These are phyloP conservation scores for Callospermophilus lateralis DNA, from an alignment of 2,113 vertebrate species.

Conservation along the genomic window DNA sequence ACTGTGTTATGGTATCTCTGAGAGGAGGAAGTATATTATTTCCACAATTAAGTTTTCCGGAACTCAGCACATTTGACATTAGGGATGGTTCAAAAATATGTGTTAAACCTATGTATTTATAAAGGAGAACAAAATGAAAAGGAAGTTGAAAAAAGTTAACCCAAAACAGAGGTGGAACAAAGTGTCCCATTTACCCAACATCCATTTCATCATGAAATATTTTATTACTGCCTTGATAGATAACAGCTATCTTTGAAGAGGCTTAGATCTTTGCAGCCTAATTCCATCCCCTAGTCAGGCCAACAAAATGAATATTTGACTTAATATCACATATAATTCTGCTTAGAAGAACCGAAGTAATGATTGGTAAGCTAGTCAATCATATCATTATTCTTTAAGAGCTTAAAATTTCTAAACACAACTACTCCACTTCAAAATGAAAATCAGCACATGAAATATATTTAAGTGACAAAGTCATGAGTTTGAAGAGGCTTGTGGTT, in stretches of 20 bases:
- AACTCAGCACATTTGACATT: not conserved
- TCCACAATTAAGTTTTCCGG: not conserved
- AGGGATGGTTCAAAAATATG: not conserved
- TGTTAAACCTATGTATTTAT: not conserved
- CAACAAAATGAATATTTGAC: not conserved
- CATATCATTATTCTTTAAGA: not conserved
- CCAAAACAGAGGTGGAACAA: not conserved
- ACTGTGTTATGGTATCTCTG: not conserved
- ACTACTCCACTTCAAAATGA: not conserved
- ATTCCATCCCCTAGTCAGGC: not conserved
- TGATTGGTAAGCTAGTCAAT: not conserved
- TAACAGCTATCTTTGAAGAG: not conserved
- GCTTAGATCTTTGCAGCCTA: not conserved
- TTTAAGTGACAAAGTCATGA: not conserved
- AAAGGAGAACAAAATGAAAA: not conserved
- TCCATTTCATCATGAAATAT: not conserved
- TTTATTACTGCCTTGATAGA: not conserved
- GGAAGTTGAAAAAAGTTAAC: not conserved
- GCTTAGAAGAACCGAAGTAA: not conserved
- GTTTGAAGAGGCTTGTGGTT: not conserved
- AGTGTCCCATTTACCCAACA: not conserved
- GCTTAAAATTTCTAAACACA: not conserved
- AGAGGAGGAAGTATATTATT: not conserved
- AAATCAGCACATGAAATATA: not conserved
- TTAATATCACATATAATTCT: not conserved